phyloP scores from a whole-genome alignment of 2,888 invertebrate species.

The Dusona sp. region DNA sequence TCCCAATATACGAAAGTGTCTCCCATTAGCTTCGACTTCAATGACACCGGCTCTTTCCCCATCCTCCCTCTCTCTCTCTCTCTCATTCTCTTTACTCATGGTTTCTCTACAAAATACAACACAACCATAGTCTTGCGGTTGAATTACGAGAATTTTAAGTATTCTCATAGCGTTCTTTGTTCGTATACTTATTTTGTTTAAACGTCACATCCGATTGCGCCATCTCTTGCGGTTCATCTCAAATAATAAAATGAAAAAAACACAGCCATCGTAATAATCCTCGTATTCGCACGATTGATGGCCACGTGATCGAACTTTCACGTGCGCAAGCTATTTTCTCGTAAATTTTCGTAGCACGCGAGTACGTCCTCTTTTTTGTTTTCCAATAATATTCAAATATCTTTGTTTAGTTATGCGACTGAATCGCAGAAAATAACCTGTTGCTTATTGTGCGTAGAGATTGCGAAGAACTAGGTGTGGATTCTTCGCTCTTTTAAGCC shows the following conservation, averaged over 20 bases:
- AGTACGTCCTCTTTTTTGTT: background rate
- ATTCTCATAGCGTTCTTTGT: slow-evolving; percentile 37
- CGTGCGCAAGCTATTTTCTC: background rate
- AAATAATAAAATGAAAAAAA: slow-evolving; percentile 17
- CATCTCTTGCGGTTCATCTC: slow-evolving; percentile 16
- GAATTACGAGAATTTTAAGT: slow-evolving; percentile 27
- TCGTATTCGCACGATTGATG: background rate
- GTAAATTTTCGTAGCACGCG: background rate
- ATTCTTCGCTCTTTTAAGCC: slow-evolving; percentile 10
- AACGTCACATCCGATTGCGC: slow-evolving; percentile 42
- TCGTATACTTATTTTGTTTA: slow-evolving; percentile 34
- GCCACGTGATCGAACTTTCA: background rate
- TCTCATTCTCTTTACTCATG: background rate
- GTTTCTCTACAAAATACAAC: slow-evolving; percentile 15
- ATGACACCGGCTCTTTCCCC: slow-evolving; percentile 31
- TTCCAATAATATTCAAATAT: background rate
- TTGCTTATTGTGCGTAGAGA: slow-evolving; percentile 2
- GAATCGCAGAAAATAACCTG: background rate
- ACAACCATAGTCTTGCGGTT: slow-evolving; percentile 9
- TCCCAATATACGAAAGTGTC: slow-evolving; percentile 34
- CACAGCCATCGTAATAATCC: background rate
- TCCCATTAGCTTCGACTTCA: slow-evolving; percentile 42
- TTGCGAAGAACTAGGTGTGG: slow-evolving; percentile 7
- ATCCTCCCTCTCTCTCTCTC: background rate
- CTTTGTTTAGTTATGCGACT: background rate